Base-by-base conservation (phyloP, 2,888 invertebrate genomes). In the Cantharis flavilabris region DNA sequence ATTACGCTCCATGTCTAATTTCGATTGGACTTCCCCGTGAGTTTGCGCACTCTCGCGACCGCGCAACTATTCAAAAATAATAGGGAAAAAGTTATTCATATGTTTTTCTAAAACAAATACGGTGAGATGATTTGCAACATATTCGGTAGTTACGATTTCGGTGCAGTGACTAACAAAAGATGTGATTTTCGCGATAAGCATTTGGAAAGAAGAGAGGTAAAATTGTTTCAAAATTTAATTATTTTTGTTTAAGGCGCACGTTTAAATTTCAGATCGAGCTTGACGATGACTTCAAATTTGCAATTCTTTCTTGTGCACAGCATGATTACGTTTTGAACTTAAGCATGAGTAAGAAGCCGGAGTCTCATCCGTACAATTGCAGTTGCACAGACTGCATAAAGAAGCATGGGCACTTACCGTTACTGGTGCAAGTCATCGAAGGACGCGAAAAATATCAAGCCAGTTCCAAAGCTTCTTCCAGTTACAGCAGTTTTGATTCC, bases 401-500 rank as follows among this genome's bases (percentile, higher is more conserved):
- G 7, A 82, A 81, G 71, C 79, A 72, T 72, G 82, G 82, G 20
- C 76, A 73, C 62, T 72, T 81, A 64, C 80, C 80, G 2, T 71
- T 82, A 16, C 62, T 81, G 67, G 77, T 80, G 13, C 76, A 81
- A 76, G 82, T 80, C 26, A 80, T 80, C 16, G 82, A 82, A 72
- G 18, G 69, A 16, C 72, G 70, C 23, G 76, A 77, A 75, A 73
- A 74, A 26, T 70, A 62, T 28, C 63, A 70, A 69, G 28, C 11
- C 3, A 67, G 69, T 28, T 63, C 14, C 11, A 30, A 9, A 23
- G n/a, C 69, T 9, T 9, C 30, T 70, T 62, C 70, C 11, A 26
- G 13, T 71, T 67, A 13, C 11, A 20, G 16, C 16, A 18, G n/a
- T 62, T 14, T 3, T n/a, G n/a, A 75, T 10, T 11, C 71, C 1